Evolutionary conservation across 1,140 invertebrate genomes (phyloP), one percentile per base, ranked within the genome.

Genomic region (Drosophila truncata): DNA sequence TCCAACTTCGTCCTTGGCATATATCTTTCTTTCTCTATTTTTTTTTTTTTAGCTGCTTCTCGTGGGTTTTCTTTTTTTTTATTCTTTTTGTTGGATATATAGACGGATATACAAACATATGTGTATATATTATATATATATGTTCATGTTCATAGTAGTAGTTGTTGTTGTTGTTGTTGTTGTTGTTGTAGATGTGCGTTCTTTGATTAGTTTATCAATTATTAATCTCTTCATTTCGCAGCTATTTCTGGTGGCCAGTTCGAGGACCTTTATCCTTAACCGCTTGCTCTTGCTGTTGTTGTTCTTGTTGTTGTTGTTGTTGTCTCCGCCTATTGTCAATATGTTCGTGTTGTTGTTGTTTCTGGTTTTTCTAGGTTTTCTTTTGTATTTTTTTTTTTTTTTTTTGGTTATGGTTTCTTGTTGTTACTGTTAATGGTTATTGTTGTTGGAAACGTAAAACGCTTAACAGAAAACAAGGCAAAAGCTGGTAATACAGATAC

Each of bases 121-220:
- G 42, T 62, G 52, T 50, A 74, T 54, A 74, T 52, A 73, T 65
- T 33, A 37, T 62, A 46, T 50, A 74, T 54, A 74, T 52, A 73
- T 65, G 70, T 67, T 67, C 50, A 65, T 76, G 75, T 74, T 71
- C 52, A 23, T 64, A 54, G 14, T 54, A 52, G 16, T 59, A 27
- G 46, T 54, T 76, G 57, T 74, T 70, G 25, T 67, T 70, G n/a
- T 55, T 62, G 37, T 50, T 60, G 67, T 31, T 33, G 0, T 33
- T 33, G 54, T 63, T 50, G 61, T 63, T 64, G 49, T 41, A 46
- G 58, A 47, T 78, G 74, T 82, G 80, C 69, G 74, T 78, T 80
- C 44, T 46, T 62, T 73, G 39, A 54, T 62, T 71, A 47, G 35
- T 55, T 78, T 49, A 52, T 78, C 54, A 58, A 67, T 78, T 67